phyloP scores from a whole-genome alignment of 1,140 invertebrate species.

The Brachionus manjavacas region DNA sequence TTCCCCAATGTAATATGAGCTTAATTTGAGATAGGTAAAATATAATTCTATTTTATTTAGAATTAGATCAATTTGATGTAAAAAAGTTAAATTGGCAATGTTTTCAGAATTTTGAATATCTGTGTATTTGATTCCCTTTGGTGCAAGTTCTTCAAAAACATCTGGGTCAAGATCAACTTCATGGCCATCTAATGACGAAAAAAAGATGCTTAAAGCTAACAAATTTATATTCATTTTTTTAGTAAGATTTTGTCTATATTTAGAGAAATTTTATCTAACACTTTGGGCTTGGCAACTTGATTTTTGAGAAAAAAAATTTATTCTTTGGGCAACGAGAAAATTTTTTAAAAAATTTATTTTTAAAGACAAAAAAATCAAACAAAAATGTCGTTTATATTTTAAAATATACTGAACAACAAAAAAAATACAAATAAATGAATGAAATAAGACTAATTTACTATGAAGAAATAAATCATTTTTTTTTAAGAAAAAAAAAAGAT shows the following conservation, averaged over 20 bases:
- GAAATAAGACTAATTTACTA: not conserved
- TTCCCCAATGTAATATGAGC: not conserved
- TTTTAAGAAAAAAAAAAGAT: not conserved
- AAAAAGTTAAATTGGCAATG: not conserved
- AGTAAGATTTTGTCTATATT: too few relatives aligned
- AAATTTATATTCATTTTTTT: not conserved
- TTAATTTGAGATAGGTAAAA: not conserved
- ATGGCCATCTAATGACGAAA: not conserved
- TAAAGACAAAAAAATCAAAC: not conserved
- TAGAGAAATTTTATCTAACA: not conserved
- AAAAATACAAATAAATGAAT: not conserved
- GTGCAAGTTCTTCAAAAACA: not conserved
- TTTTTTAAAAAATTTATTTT: not conserved
- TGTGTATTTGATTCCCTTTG: not conserved
- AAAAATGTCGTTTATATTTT: not conserved
- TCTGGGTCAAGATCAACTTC: not conserved
- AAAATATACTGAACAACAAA: not conserved
- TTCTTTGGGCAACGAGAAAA: not conserved
- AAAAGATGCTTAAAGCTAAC: not conserved
- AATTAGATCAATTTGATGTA: not conserved
- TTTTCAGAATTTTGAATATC: not conserved
- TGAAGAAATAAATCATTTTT: not conserved
- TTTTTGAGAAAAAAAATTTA: not conserved
- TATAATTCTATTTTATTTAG: not conserved
- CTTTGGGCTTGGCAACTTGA: not conserved